A percentile compares a stretch with the other conserved stretches of the same genome.
Evolutionary conservation across 1,140 invertebrate species (phyloP).

Genomic region (Penaeus vannamei): DNA sequence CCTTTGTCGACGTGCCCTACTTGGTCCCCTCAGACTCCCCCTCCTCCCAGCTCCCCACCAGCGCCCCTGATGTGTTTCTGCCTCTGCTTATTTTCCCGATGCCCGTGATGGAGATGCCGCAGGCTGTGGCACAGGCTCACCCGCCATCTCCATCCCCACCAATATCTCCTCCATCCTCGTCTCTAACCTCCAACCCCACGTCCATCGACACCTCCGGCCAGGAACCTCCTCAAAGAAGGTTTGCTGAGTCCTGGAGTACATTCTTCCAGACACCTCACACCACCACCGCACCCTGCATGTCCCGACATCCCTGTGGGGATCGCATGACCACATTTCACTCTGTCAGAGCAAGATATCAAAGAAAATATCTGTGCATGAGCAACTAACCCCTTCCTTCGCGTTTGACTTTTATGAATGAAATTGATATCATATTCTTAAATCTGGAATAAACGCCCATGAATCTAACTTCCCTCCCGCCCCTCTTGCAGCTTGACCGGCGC

Average conservation of each 20-base stretch:
- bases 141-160: background rate
- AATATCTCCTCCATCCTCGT: background rate
- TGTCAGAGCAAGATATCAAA: too few relatives aligned
- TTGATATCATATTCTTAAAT: background rate
- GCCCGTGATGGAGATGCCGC: background rate
- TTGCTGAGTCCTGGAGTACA: conserved; percentile 10
- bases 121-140: background rate
- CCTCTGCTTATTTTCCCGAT: conserved; percentile 35
- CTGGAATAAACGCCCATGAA: too few relatives aligned
- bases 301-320: background rate
- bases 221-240: conserved; percentile 32
- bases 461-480: background rate
- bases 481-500: background rate
- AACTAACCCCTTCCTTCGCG: too few relatives aligned
- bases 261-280: background rate
- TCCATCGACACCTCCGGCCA: background rate
- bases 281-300: too few relatives aligned
- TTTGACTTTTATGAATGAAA: background rate
- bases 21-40: background rate
- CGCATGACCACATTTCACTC: background rate
- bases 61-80: background rate
- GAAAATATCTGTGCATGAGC: too few relatives aligned
- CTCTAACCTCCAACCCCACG: background rate
- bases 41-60: too few relatives aligned
- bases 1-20: background rate